Evolutionary conservation across 2,113 vertebrate species (phyloP).

Genomic region (Hiodon alosoides): DNA sequence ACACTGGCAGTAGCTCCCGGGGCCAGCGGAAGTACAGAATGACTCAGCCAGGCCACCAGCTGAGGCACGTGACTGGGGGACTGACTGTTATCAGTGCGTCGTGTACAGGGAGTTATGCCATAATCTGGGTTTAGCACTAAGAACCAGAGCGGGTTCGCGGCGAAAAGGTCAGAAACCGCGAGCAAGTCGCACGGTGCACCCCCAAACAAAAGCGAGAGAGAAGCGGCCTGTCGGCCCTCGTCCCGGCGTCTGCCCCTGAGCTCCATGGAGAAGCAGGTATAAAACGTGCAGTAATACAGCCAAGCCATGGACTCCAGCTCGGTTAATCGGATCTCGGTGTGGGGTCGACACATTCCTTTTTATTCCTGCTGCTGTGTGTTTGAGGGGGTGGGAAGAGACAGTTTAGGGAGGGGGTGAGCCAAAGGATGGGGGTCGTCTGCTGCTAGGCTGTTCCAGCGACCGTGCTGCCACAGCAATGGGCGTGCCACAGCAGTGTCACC

Average conservation of each 20-base stretch:
- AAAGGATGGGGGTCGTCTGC: not conserved
- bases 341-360: slow-evolving; percentile 20
- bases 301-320: slow-evolving; percentile 30
- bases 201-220: not conserved
- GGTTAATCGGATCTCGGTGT: slow-evolving; percentile 61
- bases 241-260: too few relatives aligned
- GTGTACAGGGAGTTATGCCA: not conserved
- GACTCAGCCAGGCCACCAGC: not conserved
- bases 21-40: not conserved
- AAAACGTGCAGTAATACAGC: slow-evolving; percentile 35
- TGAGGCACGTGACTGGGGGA: not conserved
- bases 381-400: slow-evolving; percentile 23
- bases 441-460: too few relatives aligned
- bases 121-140: slow-evolving; percentile 3
- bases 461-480: too few relatives aligned
- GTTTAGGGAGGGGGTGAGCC: not conserved
- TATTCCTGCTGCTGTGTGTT: slow-evolving; percentile 27
- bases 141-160: too few relatives aligned
- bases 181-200: too few relatives aligned
- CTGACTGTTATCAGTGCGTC: not conserved
- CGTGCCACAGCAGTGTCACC: too few relatives aligned
- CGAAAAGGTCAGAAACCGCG: too few relatives aligned
- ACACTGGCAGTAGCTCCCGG: slow-evolving; percentile 13
- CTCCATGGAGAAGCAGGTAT: slow-evolving; percentile 27
- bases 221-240: too few relatives aligned